Conservation (phyloP, 1,140 invertebrate genomes). For the Wasmannia auropunctata region DNA sequence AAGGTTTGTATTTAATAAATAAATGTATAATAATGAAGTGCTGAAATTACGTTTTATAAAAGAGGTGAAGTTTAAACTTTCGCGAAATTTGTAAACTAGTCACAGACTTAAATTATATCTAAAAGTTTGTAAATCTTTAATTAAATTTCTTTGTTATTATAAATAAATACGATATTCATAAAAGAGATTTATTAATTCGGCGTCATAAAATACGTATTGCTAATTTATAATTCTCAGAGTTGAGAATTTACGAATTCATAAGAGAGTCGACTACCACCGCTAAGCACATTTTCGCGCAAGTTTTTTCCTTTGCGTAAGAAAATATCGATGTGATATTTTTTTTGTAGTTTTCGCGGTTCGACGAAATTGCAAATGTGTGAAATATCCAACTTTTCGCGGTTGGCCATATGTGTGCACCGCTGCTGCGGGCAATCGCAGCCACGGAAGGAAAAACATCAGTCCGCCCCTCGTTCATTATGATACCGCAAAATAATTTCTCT, state of each 20-base stretch:
- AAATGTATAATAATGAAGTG: background rate
- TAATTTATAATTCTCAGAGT: background rate
- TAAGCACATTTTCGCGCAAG: background rate
- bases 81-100: background rate
- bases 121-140: background rate
- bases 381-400: conserved; percentile 39
- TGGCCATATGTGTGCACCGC: background rate
- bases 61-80: background rate
- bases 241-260: background rate
- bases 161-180: background rate
- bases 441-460: conserved; percentile 17
- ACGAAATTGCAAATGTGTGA: conserved; percentile 18
- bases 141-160: background rate
- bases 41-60: background rate
- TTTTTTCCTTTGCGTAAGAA: background rate
- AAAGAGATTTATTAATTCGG: conserved; percentile 5
- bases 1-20: background rate
- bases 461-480: conserved; percentile 20
- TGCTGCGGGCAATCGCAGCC: background rate
- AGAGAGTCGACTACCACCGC: background rate
- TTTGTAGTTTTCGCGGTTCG: conserved; percentile 15
- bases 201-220: background rate
- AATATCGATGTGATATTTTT: conserved; percentile 20
- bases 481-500: conserved; percentile 17
- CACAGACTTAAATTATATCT: background rate